Evolutionary conservation across 2,888 invertebrate species (phyloP).

Genomic region (Cephus pygmeus): DNA sequence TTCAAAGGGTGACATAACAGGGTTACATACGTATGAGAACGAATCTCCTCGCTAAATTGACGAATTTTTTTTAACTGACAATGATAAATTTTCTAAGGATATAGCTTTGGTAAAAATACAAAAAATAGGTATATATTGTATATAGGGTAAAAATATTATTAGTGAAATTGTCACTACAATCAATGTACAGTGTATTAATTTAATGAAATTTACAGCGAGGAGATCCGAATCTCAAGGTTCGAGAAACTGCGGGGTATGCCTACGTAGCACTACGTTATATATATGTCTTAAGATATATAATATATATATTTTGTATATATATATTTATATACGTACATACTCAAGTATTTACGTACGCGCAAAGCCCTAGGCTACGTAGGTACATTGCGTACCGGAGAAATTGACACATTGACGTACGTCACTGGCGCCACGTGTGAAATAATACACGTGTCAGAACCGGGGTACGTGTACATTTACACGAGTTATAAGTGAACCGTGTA

Average conservation of each 20-base stretch:
- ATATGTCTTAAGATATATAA: neutral
- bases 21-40: slow-evolving; percentile 39
- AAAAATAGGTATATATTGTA: neutral
- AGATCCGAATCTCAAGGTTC: slow-evolving; percentile 25
- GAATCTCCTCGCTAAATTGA: neutral
- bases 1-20: slow-evolving; percentile 25
- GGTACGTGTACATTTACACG: neutral
- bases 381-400: neutral
- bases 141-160: neutral
- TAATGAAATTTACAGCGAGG: slow-evolving; percentile 16
- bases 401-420: neutral
- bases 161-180: neutral
- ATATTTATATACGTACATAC: neutral
- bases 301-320: neutral
- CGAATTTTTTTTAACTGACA: neutral
- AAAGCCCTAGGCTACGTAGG: neutral
- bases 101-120: neutral
- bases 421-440: neutral
- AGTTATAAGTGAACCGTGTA: neutral
- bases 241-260: slow-evolving; percentile 50
- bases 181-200: neutral
- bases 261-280: slow-evolving; percentile 54
- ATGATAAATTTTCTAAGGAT: neutral
- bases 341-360: neutral
- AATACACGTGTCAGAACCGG: neutral